Base-by-base conservation (phyloP, 1,140 invertebrate species). In the Gryllus bimaculatus region DNA sequence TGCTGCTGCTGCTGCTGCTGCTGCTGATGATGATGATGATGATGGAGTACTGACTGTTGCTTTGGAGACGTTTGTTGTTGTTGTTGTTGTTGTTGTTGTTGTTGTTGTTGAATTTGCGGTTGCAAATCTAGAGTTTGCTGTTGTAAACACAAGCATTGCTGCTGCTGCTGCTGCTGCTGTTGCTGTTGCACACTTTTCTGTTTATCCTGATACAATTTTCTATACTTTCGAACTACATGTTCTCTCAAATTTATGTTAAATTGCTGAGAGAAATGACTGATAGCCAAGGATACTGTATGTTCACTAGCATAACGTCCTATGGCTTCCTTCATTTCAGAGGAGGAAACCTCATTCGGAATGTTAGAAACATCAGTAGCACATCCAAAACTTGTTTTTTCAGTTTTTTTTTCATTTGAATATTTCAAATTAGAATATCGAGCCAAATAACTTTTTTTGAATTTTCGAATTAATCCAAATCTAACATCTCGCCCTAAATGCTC, bases 381-480 rank as follows among this genome's bases (percentile, higher is more conserved):
- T 8, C 20, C 73, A 73, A n/a, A 76, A 10, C 54, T 77, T 74
- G 54, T 74, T n/a, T 39, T 74, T 20, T 80, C 81, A 48, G 20
- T n/a, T 54, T 77, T 73, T n/a, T 73, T 48, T 48, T 48, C 80
- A 20, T 77, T 78, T 66, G 20, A 6, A 12, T 54, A 77, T 47
- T 75, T 80, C 75, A 80, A 75, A 18, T 83, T 80, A 79, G 80
- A 81, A 78, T 82, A 78, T 12, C 78, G 80, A 73, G 81, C 80
- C 20, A 84, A 77, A 80, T 84, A 85, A 48, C 81, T 78, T 78
- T 82, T 82, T 81, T 84, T 85, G 80, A 85, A 85, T 80, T 84
- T 85, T 77, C 83, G 79, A n/a, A 85, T 82, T n/a, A 84, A 76
- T n/a, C 82, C 81, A 66, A 81, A 81, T 66, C 83, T 79, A 10